A percentile compares a stretch with the other conserved stretches of the same genome.
phyloP scores from a whole-genome alignment of 2,888 invertebrate species.

The Lithophane semibrunnea region DNA sequence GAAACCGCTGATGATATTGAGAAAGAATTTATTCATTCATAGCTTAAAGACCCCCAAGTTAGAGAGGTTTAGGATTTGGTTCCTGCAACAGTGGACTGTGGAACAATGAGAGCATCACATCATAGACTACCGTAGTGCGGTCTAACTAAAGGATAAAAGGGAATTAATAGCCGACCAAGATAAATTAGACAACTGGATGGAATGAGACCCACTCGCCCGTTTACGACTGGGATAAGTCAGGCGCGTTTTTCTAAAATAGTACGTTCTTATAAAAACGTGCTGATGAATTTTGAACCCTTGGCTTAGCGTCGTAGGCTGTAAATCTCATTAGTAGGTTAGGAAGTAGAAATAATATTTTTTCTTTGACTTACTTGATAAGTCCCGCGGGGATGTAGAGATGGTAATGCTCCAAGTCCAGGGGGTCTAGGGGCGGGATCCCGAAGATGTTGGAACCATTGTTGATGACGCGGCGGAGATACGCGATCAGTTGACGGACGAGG shows the following conservation, averaged over 20 bases:
- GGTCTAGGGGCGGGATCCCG: constrained; percentile 81
- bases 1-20: not conserved
- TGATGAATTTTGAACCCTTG: not conserved
- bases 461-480: constrained; percentile 76
- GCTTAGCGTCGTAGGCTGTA: too few relatives aligned
- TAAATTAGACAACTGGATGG: not conserved
- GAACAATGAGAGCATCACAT: not conserved
- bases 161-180: not conserved
- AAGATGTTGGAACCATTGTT: constrained; percentile 78
- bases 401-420: constrained; percentile 73
- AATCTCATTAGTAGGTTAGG: not conserved
- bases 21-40: not conserved
- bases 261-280: not conserved
- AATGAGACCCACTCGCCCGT: not conserved
- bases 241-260: not conserved
- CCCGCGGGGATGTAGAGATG: constrained; percentile 78
- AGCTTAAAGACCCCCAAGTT: not conserved
- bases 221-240: not conserved
- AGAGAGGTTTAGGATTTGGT: not conserved
- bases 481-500: constrained; percentile 77
- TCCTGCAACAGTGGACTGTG: not conserved
- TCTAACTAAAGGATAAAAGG: too few relatives aligned
- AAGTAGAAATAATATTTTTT: not conserved
- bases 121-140: too few relatives aligned
- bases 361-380: constrained; percentile 78